Conservation (phyloP, 2,888 invertebrate genomes). For the Escarpia spicata region DNA sequence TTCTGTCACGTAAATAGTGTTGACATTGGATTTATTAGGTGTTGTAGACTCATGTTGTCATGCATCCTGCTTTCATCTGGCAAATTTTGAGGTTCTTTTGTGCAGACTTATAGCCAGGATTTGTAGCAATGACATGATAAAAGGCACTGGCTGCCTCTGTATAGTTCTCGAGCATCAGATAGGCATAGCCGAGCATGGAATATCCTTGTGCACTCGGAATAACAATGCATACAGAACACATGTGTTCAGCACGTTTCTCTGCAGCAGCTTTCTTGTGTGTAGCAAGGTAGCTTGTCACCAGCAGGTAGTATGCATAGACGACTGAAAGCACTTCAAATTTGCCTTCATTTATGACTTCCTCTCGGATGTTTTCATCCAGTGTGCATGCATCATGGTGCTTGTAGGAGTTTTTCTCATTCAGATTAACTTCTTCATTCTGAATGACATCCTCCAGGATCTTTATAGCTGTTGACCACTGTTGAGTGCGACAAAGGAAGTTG, state of each 20-base stretch:
- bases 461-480: neutral
- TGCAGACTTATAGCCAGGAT: neutral
- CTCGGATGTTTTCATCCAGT: neutral
- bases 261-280: too few relatives aligned
- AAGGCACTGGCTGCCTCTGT: neutral
- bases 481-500: neutral
- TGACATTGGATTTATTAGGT: neutral
- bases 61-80: neutral
- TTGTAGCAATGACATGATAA: neutral
- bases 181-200: neutral
- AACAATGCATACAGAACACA: neutral
- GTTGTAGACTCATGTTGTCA: neutral
- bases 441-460: neutral
- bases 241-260: neutral
- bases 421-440: neutral
- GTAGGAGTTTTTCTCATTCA: neutral
- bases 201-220: neutral
- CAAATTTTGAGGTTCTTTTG: neutral
- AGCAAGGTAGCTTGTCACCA: neutral
- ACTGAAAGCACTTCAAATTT: neutral
- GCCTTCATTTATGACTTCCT: neutral
- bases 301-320: slow-evolving; percentile 1
- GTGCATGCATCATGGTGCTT: neutral
- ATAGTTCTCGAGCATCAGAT: neutral
- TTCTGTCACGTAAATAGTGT: neutral